Evolutionary conservation across 2,888 invertebrate species (phyloP).

Genomic region (Hedychridium roseum): DNA sequence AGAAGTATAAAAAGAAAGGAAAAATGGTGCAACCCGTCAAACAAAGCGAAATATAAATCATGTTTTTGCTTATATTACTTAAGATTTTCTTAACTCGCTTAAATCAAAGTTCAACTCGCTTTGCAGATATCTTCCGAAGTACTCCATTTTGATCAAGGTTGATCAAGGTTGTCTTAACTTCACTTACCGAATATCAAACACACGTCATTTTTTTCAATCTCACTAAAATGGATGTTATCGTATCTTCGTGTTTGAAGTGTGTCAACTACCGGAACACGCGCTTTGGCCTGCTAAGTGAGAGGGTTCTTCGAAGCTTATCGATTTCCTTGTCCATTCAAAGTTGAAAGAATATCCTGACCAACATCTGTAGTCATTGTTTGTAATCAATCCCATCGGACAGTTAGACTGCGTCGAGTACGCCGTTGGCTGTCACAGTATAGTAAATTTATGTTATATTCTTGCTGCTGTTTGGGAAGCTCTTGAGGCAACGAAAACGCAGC

Average conservation of each 20-base stretch:
- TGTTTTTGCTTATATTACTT: slow-evolving; percentile 11
- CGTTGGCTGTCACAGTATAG: slow-evolving; percentile 9
- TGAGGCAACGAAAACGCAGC: slow-evolving; percentile 25
- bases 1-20: slow-evolving; percentile 8
- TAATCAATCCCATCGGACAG: slow-evolving; percentile 16
- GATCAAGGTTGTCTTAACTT: no score
- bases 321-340: no score
- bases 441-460: slow-evolving; percentile 15
- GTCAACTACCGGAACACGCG: slow-evolving; percentile 26
- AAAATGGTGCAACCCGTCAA: slow-evolving; percentile 32
- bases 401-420: slow-evolving; percentile 12
- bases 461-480: slow-evolving; percentile 27
- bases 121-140: slow-evolving; percentile 12
- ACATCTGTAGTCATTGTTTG: slow-evolving; percentile 12
- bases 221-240: no score
- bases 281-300: slow-evolving; percentile 16
- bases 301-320: slow-evolving; percentile 13
- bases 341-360: no score
- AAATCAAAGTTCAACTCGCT: slow-evolving; percentile 9
- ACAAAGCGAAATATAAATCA: slow-evolving; percentile 30
- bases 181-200: slow-evolving; percentile 1
- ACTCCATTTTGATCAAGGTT: slow-evolving; percentile 15
- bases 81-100: slow-evolving; percentile 11
- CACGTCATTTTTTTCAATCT: no score
- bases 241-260: no score